phyloP scores from a whole-genome alignment of 2,888 invertebrate species.

The Agrilus biguttatus region DNA sequence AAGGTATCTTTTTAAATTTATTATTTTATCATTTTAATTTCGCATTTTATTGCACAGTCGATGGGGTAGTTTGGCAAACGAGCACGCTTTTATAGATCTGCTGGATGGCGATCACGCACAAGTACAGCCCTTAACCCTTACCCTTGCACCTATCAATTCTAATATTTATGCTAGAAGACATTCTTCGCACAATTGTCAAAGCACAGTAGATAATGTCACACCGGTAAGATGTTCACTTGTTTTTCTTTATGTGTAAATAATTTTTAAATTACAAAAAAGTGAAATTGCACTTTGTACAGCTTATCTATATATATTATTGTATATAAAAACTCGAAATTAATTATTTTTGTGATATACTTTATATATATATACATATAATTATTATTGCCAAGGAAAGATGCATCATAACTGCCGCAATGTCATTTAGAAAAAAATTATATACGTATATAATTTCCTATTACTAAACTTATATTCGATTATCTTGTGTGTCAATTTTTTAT shows the following conservation, averaged over 20 bases:
- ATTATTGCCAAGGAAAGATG: too few species aligned
- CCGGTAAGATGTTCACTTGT: slow-evolving; percentile 3
- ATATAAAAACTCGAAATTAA: too few species aligned
- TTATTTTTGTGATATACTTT: too few species aligned
- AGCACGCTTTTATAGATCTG: slow-evolving; percentile 23
- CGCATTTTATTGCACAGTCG: slow-evolving; percentile 11
- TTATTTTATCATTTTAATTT: background rate
- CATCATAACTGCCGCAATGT: too few species aligned
- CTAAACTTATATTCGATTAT: too few species aligned
- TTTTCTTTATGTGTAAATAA: background rate
- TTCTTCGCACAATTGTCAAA: slow-evolving; percentile 25
- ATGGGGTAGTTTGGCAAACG: slow-evolving; percentile 25
- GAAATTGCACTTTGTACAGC: background rate
- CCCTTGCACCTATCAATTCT: slow-evolving; percentile 25
- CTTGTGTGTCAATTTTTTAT: too few species aligned
- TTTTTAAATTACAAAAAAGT: background rate
- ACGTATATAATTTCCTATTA: too few species aligned
- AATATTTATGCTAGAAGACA: slow-evolving; percentile 29
- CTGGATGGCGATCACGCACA: slow-evolving; percentile 20
- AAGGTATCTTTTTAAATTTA: slow-evolving; percentile 4
- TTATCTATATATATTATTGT: too few species aligned
- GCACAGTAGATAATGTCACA: slow-evolving; percentile 17
- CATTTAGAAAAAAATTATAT: too few species aligned
- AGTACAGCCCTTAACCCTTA: slow-evolving; percentile 23
- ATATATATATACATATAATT: too few species aligned